A percentile compares a stretch with the other conserved stretches of the same genome.
Evolutionary conservation across 1,140 invertebrate species (phyloP).

Genomic region (Helicoverpa armigera): DNA sequence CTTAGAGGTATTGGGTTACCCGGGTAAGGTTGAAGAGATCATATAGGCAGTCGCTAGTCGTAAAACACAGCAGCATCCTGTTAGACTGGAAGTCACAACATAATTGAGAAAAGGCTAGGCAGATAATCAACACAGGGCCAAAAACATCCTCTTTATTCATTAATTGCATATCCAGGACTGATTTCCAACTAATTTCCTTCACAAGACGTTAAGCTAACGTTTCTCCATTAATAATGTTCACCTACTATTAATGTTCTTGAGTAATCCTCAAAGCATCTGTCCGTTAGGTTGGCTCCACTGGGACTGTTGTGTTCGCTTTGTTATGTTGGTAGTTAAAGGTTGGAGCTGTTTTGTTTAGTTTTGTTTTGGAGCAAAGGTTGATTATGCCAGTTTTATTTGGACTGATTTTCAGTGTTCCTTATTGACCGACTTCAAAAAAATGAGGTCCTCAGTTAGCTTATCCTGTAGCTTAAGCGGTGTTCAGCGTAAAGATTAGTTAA

Average conservation of each 20-base stretch:
- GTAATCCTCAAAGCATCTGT: conserved; percentile 41
- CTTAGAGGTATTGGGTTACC: too few species aligned
- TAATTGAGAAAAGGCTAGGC: too few species aligned
- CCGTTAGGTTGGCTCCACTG: conserved; percentile 28
- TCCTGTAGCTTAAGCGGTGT: too few species aligned
- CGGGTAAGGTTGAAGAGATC: too few species aligned
- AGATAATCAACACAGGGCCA: neutral
- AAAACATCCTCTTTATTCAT: neutral
- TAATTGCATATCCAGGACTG: neutral
- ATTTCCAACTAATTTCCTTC: conserved; percentile 17
- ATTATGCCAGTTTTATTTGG: neutral
- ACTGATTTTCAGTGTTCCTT: neutral
- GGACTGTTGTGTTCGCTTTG: conserved; percentile 26
- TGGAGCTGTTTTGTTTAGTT: neutral
- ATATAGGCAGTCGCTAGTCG: too few species aligned
- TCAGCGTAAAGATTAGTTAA: too few species aligned
- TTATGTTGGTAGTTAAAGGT: conserved; percentile 32
- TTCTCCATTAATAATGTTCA: conserved; percentile 37
- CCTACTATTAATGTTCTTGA: conserved; percentile 23
- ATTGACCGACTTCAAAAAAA: too few species aligned
- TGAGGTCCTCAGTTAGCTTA: too few species aligned
- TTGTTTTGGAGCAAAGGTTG: neutral
- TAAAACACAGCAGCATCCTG: too few species aligned
- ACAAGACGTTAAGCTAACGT: conserved; percentile 15
- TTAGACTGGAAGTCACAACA: too few species aligned